Conservation (phyloP, 2,113 vertebrate species). For the Phainopepla nitens region DNA sequence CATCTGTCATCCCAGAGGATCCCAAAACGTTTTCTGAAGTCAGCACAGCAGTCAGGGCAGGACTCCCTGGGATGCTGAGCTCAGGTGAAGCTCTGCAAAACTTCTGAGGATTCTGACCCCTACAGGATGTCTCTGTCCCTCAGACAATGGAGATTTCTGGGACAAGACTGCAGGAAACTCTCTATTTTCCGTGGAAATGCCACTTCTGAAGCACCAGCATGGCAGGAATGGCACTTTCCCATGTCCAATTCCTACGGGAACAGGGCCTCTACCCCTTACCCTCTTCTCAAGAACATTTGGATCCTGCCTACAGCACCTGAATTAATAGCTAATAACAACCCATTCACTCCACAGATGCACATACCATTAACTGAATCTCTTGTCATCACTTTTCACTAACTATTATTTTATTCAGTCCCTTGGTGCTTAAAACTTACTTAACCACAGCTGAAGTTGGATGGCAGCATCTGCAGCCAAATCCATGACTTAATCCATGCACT, state of each 20-base stretch:
- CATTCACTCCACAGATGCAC: not conserved
- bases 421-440: not conserved
- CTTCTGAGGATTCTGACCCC: not conserved
- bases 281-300: not conserved
- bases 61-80: not conserved
- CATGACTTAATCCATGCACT: not conserved
- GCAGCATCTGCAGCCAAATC: not conserved
- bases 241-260: not conserved
- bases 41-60: not conserved
- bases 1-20: slow-evolving; percentile 55
- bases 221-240: not conserved
- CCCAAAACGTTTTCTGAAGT: slow-evolving; percentile 11
- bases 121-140: not conserved
- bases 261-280: not conserved
- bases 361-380: not conserved
- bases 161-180: not conserved
- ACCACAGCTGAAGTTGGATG: not conserved
- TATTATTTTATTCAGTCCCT: not conserved
- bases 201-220: not conserved
- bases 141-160: not conserved
- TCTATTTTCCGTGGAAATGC: not conserved
- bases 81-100: not conserved
- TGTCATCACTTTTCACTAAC: not conserved
- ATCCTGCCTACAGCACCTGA: not conserved
- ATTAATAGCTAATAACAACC: slow-evolving; percentile 2